Percentiles rank a stretch among this genome's conserved stretches.
Conservation (phyloP, 2,797 vertebrate species). For the Falco columbarius region DNA sequence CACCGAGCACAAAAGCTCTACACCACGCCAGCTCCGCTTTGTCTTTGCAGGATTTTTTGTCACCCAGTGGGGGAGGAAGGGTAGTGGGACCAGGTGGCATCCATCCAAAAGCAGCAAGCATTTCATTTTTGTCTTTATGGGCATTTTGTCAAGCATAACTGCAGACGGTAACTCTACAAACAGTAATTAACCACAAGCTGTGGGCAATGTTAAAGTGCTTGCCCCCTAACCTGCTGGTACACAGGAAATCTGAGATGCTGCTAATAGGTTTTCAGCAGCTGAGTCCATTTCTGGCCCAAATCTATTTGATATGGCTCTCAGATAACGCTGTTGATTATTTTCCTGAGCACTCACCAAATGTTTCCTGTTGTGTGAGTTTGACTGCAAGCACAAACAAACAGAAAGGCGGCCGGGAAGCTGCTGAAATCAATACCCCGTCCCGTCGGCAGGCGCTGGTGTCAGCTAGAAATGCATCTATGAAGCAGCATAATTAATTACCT, state of each 20-base stretch:
- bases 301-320: not conserved
- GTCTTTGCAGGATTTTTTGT: not conserved
- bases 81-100: constrained; percentile 28
- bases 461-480: not conserved
- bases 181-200: constrained; percentile 76
- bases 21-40: not conserved
- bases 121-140: constrained; percentile 63
- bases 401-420: not conserved
- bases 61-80: not conserved
- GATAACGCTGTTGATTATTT: not conserved
- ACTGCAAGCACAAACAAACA: constrained; percentile 17
- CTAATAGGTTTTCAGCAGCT: constrained; percentile 70
- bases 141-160: constrained; percentile 73
- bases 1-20: not conserved
- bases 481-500: not conserved
- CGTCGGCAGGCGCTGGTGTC: not conserved
- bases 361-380: constrained; percentile 62
- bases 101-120: constrained; percentile 48
- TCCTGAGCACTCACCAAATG: not conserved
- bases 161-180: constrained; percentile 62
- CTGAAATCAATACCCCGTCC: not conserved
- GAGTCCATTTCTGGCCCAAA: constrained; percentile 54
- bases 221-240: constrained; percentile 41
- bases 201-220: constrained; percentile 70
- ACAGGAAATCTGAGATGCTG: constrained; percentile 64